A percentile compares a stretch with the other conserved stretches of the same genome.
phyloP scores from a whole-genome alignment of 2,888 invertebrate species.

The Heliconius erato region DNA sequence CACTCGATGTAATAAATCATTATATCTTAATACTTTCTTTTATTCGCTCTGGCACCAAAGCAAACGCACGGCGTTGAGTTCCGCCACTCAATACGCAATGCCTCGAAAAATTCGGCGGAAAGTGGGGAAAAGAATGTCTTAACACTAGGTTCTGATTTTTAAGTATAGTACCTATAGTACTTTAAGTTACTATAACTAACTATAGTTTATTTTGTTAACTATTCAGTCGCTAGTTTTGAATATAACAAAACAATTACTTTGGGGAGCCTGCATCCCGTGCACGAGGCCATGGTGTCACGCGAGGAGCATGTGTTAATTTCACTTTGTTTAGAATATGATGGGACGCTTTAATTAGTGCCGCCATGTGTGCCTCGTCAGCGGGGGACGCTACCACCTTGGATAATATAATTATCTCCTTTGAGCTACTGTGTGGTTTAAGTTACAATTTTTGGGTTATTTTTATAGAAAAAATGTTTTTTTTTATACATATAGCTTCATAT shows the following conservation, averaged over 20 bases:
- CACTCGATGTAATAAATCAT: not conserved
- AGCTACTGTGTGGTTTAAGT: conserved; percentile 31
- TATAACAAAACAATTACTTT: not conserved
- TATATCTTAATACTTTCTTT: not conserved
- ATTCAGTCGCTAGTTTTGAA: not conserved
- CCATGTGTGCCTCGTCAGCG: conserved; percentile 80
- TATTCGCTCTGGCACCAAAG: not conserved
- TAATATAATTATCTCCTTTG: conserved; percentile 78
- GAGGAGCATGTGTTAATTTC: conserved; percentile 32
- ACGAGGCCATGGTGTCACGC: conserved; percentile 4
- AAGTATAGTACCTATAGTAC: not conserved
- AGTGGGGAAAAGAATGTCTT: not conserved
- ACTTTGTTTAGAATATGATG: conserved; percentile 31
- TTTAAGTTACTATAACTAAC: not conserved
- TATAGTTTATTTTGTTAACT: not conserved
- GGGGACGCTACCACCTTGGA: conserved; percentile 74
- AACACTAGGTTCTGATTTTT: not conserved
- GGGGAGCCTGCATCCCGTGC: not conserved
- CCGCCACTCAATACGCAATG: not conserved
- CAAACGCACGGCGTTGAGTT: not conserved
- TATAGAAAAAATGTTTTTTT: not conserved
- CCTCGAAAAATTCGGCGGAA: not conserved
- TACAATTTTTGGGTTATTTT: not conserved
- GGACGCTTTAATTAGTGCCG: conserved; percentile 76
- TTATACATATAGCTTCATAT: no score